Base-by-base conservation (phyloP, 2,797 vertebrate genomes). In the Alectoris magna region DNA sequence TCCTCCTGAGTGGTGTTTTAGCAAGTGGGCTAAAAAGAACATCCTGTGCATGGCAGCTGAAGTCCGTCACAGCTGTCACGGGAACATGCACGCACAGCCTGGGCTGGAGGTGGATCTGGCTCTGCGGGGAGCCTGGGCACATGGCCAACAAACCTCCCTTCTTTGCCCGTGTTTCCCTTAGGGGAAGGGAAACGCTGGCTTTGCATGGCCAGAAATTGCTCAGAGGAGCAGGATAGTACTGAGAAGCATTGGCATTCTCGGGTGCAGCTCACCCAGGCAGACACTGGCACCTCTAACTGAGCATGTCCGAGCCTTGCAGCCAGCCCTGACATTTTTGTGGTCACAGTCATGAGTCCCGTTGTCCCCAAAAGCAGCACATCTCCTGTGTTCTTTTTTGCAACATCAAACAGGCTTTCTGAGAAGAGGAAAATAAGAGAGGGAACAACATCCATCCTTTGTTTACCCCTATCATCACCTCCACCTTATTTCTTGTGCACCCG, bases 21-120 rank as follows among this genome's bases (percentile, higher is more conserved):
- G 77, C 77, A 91, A 84, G 80, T 68, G 84, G 89, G 94, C 67
- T 93, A 68, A 94, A 96, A 92, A 84, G 92, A 91, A 22, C 94
- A 93, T 87, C 84, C 67, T 85, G 81, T 46, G 48, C 77, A 3
- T 34, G 87, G 85, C 80, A 82, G 91, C 85, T 92, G 69, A 94
- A 93, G 93, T 91, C 94, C 95, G 72, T 87, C 81, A 80, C 93
- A 94, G 91, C 86, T 94, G 79, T 84, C 74, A 78, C 29, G 53
- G 41, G 67, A 77, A 82, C 82, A 64, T 31, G 63, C 5, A 7
- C 60, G 29, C 10, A 16, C 68, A 82, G 72, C 77, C 60, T 73
- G 67, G 56, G 49, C 77, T 93, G 87, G 81, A 89, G 91, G 86
- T 89, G 75, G 76, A 91, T 95, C 91, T 95, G 91, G 91, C 77